A percentile compares a stretch with the other conserved stretches of the same genome.
These are phyloP conservation scores for Scleropages formosus DNA, from an alignment of 2,797 vertebrate genomes.

Conservation along the genomic window DNA sequence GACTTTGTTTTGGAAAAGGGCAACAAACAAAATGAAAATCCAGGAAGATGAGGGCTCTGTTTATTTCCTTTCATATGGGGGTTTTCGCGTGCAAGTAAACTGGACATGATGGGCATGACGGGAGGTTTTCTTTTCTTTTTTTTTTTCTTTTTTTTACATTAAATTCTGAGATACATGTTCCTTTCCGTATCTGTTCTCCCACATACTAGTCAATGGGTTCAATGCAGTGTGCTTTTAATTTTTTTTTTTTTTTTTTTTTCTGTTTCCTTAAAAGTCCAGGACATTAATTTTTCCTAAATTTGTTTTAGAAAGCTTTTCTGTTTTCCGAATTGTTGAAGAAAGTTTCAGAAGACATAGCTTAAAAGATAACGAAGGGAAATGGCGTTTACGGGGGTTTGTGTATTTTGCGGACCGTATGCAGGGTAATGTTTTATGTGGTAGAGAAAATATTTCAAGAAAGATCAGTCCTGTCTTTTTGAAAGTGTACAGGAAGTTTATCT, in stretches of 20 bases:
- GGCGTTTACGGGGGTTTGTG: constrained; percentile 54
- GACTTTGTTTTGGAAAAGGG: constrained; percentile 63
- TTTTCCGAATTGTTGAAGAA: background rate
- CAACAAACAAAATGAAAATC: constrained; percentile 63
- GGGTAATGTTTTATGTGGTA: constrained; percentile 54
- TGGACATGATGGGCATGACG: constrained; percentile 50
- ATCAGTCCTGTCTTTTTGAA: constrained; percentile 50
- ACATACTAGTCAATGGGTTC: constrained; percentile 42
- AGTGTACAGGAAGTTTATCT: constrained; percentile 39
- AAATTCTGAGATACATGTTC: too few species aligned
- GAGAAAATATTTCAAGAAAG: constrained; percentile 32
- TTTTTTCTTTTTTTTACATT: too few species aligned
- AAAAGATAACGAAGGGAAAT: constrained; percentile 47
- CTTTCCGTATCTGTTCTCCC: constrained; percentile 22
- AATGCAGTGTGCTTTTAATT: constrained; percentile 36
- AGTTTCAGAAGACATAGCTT: constrained; percentile 68
- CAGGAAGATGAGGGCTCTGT: constrained; percentile 52
- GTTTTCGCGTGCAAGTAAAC: constrained; percentile 66
- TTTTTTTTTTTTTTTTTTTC: constrained; percentile 15
- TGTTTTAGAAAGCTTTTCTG: constrained; percentile 50
- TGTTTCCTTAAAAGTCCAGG: constrained; percentile 50
- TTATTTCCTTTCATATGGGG: constrained; percentile 61
- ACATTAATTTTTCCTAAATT: constrained; percentile 53
- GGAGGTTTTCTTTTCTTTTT: constrained; percentile 47
- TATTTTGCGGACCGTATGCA: constrained; percentile 51